Percentiles rank a stretch among this genome's conserved stretches.
These are phyloP conservation scores for Magallana angulata DNA, from an alignment of 1,140 invertebrate species.

Conservation along the genomic window DNA sequence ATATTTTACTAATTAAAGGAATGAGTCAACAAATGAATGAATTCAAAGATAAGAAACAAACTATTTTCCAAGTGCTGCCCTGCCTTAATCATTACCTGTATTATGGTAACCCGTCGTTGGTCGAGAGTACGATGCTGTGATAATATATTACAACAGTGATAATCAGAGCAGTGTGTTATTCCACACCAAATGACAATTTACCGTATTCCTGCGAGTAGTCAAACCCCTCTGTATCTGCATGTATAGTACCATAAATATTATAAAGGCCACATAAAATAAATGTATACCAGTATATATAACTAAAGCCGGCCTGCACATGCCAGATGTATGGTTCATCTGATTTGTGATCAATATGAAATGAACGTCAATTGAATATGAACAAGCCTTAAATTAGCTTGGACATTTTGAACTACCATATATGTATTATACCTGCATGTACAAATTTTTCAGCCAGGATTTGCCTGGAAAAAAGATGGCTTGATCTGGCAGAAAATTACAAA, in stretches of 20 bases:
- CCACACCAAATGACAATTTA: neutral
- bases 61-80: neutral
- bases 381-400: too few species aligned
- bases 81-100: neutral
- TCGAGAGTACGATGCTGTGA: conserved; percentile 10
- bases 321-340: too few species aligned
- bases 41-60: neutral
- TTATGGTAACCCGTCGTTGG: neutral
- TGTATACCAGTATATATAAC: neutral
- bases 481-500: too few species aligned
- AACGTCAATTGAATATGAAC: too few species aligned
- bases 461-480: too few species aligned
- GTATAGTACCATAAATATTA: neutral
- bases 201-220: conserved; percentile 20
- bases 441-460: too few species aligned
- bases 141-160: conserved; percentile 13
- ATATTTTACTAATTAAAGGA: too few species aligned
- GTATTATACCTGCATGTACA: too few species aligned
- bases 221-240: conserved; percentile 17
- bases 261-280: neutral
- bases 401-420: too few species aligned
- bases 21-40: neutral
- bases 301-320: too few species aligned
- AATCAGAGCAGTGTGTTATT: neutral
- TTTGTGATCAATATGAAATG: too few species aligned